A percentile compares a stretch with the other conserved stretches of the same genome.
Evolutionary conservation across 2,888 invertebrate genomes (phyloP).

Genomic region (Scaptomyza parva): DNA sequence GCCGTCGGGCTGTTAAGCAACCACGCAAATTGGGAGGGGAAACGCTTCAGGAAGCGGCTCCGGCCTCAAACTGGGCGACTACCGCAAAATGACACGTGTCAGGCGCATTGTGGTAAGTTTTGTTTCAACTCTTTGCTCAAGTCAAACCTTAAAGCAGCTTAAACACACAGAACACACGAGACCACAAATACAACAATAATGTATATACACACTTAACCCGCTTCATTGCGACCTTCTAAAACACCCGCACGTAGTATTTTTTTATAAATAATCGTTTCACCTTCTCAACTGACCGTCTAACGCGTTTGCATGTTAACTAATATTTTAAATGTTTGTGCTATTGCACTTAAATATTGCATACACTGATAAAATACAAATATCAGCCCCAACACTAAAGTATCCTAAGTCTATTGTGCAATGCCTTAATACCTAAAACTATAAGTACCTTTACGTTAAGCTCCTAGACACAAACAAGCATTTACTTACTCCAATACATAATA

Average conservation of each 20-base stretch:
- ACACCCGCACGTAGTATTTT: constrained; percentile 39
- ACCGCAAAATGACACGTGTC: constrained; percentile 82
- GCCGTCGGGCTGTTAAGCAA: constrained; percentile 42
- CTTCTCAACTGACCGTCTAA: constrained; percentile 56
- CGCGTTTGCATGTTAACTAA: constrained; percentile 66
- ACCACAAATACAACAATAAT: constrained; percentile 1
- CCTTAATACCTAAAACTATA: neutral
- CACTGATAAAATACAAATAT: neutral
- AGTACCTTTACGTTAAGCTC: neutral
- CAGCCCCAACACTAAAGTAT: neutral
- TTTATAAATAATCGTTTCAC: constrained; percentile 41
- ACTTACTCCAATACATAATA: neutral
- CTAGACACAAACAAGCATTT: neutral
- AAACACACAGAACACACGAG: constrained; percentile 1
- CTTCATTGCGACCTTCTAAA: constrained; percentile 18
- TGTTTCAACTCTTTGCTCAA: constrained; percentile 5
- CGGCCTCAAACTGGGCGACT: constrained; percentile 68
- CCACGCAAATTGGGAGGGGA: neutral
- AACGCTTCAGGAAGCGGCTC: constrained; percentile 7
- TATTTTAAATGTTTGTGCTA: constrained; percentile 32
- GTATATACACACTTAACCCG: constrained; percentile 13
- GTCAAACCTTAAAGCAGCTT: constrained; percentile 2
- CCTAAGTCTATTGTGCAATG: neutral
- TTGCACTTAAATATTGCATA: constrained; percentile 13
- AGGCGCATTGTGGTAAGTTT: constrained; percentile 81